These are phyloP conservation scores for Caenorhabditis zanzibari DNA, from an alignment of 2,888 invertebrate species.

Conservation along the genomic window DNA sequence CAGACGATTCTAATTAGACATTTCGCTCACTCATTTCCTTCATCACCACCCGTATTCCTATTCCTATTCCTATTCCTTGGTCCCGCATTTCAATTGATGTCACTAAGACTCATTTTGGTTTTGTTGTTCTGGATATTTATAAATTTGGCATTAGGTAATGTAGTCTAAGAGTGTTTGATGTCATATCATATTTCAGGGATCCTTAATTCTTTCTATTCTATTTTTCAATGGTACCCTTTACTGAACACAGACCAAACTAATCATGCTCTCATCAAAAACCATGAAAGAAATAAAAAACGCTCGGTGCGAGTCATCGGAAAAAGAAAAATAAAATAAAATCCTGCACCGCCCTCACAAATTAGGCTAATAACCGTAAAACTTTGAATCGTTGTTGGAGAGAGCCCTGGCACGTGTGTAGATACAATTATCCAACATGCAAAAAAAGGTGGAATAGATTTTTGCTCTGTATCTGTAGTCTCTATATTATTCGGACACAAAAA, in stretches of 20 bases:
- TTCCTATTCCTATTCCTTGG: conserved; percentile 8
- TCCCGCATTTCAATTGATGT: conserved; percentile 40
- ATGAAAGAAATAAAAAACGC: conserved; percentile 15
- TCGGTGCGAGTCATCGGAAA: conserved; percentile 18
- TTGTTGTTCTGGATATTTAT: neutral
- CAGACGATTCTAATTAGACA: conserved; percentile 66
- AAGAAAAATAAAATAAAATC: too few relatives aligned
- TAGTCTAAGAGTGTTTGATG: conserved; percentile 20
- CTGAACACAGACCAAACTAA: conserved; percentile 4
- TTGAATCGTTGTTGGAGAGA: conserved; percentile 35
- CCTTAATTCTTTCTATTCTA: neutral
- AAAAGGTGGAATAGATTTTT: conserved; percentile 45
- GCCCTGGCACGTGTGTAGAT: conserved; percentile 33
- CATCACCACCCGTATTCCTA: conserved; percentile 23
- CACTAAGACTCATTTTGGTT: conserved; percentile 26
- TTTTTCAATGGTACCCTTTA: too few relatives aligned
- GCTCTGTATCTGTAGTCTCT: conserved; percentile 23
- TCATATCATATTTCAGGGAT: conserved; percentile 28
- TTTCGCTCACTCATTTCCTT: conserved; percentile 37
- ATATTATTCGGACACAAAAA: conserved; percentile 7
- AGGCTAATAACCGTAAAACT: conserved; percentile 48
- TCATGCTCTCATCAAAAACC: conserved; percentile 19
- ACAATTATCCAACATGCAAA: conserved; percentile 48
- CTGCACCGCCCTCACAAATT: conserved; percentile 52
- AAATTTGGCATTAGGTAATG: conserved; percentile 21